phyloP scores from a whole-genome alignment of 2,888 invertebrate species.

The Erannis defoliaria region DNA sequence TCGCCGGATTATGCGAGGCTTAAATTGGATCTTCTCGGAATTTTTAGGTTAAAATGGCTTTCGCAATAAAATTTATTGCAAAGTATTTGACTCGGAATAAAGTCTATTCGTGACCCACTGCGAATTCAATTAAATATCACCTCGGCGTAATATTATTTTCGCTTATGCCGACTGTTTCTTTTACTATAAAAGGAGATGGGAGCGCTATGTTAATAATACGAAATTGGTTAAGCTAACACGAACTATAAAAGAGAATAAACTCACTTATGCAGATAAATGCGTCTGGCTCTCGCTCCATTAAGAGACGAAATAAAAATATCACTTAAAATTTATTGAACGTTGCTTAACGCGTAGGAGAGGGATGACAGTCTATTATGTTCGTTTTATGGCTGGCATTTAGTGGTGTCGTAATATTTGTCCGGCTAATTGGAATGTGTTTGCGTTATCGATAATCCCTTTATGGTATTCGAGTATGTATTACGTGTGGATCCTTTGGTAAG shows the following conservation, averaged over 20 bases:
- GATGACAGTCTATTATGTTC: slow-evolving; percentile 48
- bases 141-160: slow-evolving; percentile 70
- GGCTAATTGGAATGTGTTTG: slow-evolving; percentile 61
- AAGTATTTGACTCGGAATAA: slow-evolving; percentile 74
- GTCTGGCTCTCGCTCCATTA: slow-evolving; percentile 47
- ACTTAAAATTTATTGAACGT: slow-evolving; percentile 49
- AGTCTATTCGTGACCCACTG: slow-evolving; percentile 71
- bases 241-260: slow-evolving; percentile 49
- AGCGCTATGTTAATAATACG: slow-evolving; percentile 48
- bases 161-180: slow-evolving; percentile 57
- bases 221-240: slow-evolving; percentile 48
- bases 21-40: slow-evolving; percentile 80
- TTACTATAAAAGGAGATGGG: slow-evolving; percentile 53
- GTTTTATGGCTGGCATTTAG: slow-evolving; percentile 47
- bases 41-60: slow-evolving; percentile 77
- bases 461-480: slow-evolving; percentile 57
- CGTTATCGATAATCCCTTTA: slow-evolving; percentile 56
- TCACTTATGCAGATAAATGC: slow-evolving; percentile 50
- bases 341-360: slow-evolving; percentile 45
- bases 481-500: slow-evolving; percentile 52
- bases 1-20: slow-evolving; percentile 73
- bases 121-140: slow-evolving; percentile 74
- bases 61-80: slow-evolving; percentile 79
- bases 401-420: slow-evolving; percentile 52
- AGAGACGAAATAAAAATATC: slow-evolving; percentile 49